phyloP scores from a whole-genome alignment of 2,888 invertebrate species.

The Stramonita haemastoma region DNA sequence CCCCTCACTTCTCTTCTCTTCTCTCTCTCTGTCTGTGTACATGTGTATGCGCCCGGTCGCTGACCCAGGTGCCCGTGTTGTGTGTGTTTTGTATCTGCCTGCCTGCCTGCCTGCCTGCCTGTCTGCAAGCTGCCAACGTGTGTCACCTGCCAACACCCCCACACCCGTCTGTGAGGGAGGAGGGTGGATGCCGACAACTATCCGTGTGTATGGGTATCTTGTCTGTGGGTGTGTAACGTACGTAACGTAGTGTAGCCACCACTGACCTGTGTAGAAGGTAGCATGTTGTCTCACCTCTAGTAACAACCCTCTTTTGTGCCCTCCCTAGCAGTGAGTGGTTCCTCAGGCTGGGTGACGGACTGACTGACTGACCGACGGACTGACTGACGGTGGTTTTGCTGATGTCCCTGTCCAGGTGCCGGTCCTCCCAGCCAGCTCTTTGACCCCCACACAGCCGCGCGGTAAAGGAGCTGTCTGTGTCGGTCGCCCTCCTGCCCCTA shows the following conservation, averaged over 20 bases:
- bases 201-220: background rate
- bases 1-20: background rate
- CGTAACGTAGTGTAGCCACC: background rate
- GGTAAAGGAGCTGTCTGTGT: slow-evolving; percentile 4
- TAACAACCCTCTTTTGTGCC: background rate
- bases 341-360: background rate
- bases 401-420: slow-evolving; percentile 7
- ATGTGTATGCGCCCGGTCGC: background rate
- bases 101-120: background rate
- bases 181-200: background rate
- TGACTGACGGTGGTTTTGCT: background rate
- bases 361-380: background rate
- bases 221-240: slow-evolving; percentile 11
- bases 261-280: slow-evolving; percentile 20
- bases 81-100: background rate
- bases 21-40: background rate
- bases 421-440: slow-evolving; percentile 36
- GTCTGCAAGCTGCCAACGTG: background rate
- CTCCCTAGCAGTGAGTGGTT: background rate
- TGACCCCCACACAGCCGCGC: slow-evolving; percentile 24
- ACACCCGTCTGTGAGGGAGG: background rate
- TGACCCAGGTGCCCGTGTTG: background rate
- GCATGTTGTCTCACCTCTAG: background rate
- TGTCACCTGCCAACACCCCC: background rate
- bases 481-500: background rate